phyloP scores from a whole-genome alignment of 2,888 invertebrate species.

The Glaucopsyche alexis region DNA sequence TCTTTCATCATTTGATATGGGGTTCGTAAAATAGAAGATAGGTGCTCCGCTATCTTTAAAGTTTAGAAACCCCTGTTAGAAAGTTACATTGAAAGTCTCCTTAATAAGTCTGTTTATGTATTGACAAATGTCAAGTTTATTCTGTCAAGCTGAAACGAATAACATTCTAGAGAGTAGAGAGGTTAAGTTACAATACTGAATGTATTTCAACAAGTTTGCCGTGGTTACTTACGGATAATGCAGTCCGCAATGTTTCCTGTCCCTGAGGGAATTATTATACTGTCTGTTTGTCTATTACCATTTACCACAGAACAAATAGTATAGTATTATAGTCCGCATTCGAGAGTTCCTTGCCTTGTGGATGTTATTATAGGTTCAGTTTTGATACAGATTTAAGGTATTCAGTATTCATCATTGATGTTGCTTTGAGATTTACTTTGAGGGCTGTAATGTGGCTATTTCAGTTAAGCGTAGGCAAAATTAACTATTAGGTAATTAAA shows the following conservation, averaged over 20 bases:
- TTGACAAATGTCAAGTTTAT: neutral
- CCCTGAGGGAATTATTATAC: slow-evolving; percentile 1
- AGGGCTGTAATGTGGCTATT: neutral
- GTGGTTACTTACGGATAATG: slow-evolving; percentile 28
- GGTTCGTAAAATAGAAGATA: no score
- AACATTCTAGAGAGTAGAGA: neutral
- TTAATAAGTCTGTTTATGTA: neutral
- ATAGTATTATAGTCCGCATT: neutral
- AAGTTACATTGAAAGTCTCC: neutral
- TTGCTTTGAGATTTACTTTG: neutral
- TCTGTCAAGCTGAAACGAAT: neutral
- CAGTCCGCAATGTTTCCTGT: neutral
- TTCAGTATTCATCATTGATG: neutral
- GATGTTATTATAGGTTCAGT: neutral
- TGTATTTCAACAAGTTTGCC: slow-evolving; percentile 28
- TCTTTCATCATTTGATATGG: no score
- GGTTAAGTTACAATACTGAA: slow-evolving; percentile 7
- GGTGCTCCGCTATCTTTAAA: no score
- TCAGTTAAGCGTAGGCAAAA: no score
- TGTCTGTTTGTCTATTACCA: slow-evolving; percentile 15
- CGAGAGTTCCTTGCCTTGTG: slow-evolving; percentile 6
- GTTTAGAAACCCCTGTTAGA: neutral
- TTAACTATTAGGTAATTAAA: no score
- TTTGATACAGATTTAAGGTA: neutral
- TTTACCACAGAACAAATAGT: neutral